These are phyloP conservation scores for Scalopus aquaticus DNA, from an alignment of 2,113 vertebrate species.

Conservation along the genomic window DNA sequence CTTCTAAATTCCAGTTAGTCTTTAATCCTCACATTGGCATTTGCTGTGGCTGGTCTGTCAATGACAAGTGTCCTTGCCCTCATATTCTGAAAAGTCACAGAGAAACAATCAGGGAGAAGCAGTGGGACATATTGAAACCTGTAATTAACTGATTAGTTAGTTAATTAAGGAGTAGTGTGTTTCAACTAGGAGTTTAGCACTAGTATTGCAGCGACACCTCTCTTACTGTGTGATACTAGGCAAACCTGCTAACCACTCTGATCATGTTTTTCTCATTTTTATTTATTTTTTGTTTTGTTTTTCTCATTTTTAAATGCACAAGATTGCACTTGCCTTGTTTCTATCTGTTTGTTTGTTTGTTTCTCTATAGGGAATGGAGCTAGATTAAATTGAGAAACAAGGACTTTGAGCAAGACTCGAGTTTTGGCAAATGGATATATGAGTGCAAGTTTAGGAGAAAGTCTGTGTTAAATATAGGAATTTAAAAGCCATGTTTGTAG, in stretches of 20 bases:
- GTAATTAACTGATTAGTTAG: not conserved
- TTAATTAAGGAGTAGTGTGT: not conserved
- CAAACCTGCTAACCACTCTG: not conserved
- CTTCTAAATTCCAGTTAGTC: not conserved
- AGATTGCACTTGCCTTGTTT: not conserved
- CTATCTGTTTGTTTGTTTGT: no score
- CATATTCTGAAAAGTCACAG: not conserved
- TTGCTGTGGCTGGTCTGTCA: not conserved
- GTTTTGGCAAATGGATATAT: not conserved
- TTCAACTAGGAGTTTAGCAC: not conserved
- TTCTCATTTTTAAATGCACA: not conserved
- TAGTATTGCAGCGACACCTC: rapidly evolving
- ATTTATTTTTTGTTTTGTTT: not conserved
- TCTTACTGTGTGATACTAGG: not conserved
- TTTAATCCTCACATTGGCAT: not conserved
- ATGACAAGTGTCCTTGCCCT: not conserved
- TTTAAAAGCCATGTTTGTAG: not conserved
- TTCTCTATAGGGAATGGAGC: not conserved
- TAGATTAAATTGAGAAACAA: not conserved
- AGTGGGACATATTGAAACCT: not conserved
- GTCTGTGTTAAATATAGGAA: not conserved
- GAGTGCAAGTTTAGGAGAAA: not conserved
- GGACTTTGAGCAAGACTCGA: not conserved
- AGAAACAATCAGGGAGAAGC: not conserved
- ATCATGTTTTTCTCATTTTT: not conserved